Percentiles rank a stretch among this genome's conserved stretches.
Conservation (phyloP, 2,888 invertebrate genomes). For the Eutolmus rufibarbis region DNA sequence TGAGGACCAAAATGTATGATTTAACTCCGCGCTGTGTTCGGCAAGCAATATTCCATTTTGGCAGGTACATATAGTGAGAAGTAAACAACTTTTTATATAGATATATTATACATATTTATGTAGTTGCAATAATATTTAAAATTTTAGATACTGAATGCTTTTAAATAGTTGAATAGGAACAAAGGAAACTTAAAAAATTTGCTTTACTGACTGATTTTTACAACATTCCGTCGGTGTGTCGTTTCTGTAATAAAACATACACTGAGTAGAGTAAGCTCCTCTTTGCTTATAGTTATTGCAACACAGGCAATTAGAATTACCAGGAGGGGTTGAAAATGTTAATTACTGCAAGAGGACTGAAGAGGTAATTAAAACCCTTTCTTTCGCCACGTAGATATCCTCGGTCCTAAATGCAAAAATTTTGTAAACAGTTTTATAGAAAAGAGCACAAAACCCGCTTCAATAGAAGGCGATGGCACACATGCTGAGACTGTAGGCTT, state of each 20-base stretch:
- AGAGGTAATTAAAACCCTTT: not conserved
- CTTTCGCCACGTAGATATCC: not conserved
- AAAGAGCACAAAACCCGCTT: not conserved
- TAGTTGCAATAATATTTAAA: too few relatives aligned
- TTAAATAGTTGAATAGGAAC: too few relatives aligned
- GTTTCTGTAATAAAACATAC: not conserved
- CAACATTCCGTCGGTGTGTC: too few relatives aligned
- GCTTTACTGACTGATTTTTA: too few relatives aligned
- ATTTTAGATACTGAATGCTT: not conserved
- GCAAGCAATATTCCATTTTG: not conserved
- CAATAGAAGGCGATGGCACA: not conserved
- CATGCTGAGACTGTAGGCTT: slow-evolving; percentile 20
- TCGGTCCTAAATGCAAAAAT: slow-evolving; percentile 23
- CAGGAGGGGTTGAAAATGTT: not conserved
- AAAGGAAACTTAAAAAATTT: too few relatives aligned
- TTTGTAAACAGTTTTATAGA: slow-evolving; percentile 24
- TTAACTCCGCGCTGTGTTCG: not conserved
- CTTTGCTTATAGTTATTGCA: not conserved
- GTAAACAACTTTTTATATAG: not conserved
- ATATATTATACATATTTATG: too few relatives aligned
- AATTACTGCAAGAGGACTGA: not conserved
- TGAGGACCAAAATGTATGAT: not conserved
- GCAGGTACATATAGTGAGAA: not conserved
- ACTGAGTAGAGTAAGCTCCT: not conserved
- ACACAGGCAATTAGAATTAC: not conserved